Evolutionary conservation across 1,140 invertebrate genomes (phyloP), one percentile per base, ranked within the genome.

Genomic region (Meloidogyne exigua): DNA sequence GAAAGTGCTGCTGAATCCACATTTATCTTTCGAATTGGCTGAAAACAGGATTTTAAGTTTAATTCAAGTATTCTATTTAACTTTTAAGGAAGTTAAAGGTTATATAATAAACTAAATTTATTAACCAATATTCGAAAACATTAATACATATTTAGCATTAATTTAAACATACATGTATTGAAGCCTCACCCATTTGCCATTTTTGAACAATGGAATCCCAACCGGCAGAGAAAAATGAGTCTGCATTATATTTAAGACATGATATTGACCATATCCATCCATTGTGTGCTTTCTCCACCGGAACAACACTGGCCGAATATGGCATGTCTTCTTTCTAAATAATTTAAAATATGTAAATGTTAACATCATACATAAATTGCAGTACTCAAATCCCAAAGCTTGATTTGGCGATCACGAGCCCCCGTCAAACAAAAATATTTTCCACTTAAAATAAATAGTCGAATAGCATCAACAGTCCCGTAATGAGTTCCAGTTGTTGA

Each of bases 401-500:
- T 68, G 23, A 82, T 82, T 18, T 76, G 25, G 15, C 81, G 80
- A 44, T 82, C 81, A 13, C 81, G 44, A 39, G 73, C 49, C 5
- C 80, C 81, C 13, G 69, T 76, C 9, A 82, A n/a, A 68, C 80
- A 81, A 64, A 78, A 79, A 49, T 66, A 25, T n/a, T 66, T 64
- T 7, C 44, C 64, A 28, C 4, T 63, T 72, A 39, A 23, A 15
- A 32, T 68, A 28, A 36, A 66, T 28, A 82, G 64, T 3, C 69
- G 57, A 13, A 82, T 62, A 0, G 73, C 74, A 42, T 82, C 82
- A n/a, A 82, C 75, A n/a, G 76, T 83, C 28, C 68, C 79, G 65
- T 57, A 69, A 57, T 80, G 78, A 12, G 39, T 77, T 15, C 13
- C 21, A 15, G 26, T 15, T 13, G 39, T 32, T 15, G 28, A 11